Evolutionary conservation across 1,140 invertebrate genomes (phyloP), one percentile per base, ranked within the genome.

Genomic region (Cydia amplana): DNA sequence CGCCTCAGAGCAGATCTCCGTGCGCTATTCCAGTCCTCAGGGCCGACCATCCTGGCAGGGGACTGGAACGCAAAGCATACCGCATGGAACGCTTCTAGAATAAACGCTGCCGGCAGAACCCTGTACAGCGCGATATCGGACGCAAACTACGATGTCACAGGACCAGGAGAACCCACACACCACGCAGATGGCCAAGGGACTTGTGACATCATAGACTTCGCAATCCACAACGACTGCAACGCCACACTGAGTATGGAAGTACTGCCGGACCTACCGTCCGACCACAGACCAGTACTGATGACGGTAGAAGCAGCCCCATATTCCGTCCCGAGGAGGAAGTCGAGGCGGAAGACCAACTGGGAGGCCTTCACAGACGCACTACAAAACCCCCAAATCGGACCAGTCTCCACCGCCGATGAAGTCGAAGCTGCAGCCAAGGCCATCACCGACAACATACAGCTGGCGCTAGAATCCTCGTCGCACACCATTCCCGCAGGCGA

Each of bases 61-160:
- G 73, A 74, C 73, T 32, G 18, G 18, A 74, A 74, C 73, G 36
- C 36, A 23, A 74, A 74, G 14, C 73, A 74, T 23, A 46, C n/a
- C 1, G 73, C 51, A 0, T 74, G 73, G 73, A 46, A 74, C 49
- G 25, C 73, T 0, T 18, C 63, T 12, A 32, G 4, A 4, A 64
- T n/a, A 2, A 28, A 63, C 18, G 12, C 74, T 3, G 40, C 25
- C 18, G 74, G 74, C 18, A 32, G 32, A 5, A 18, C 32, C 0
- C 23, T 74, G 5, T 25, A 32, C 55, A 43, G 16, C 51, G 74
- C 25, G 5, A n/a, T 51, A 2, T 6, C 7, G 32, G 60, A 40
- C 74, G 20, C 5, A 1, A 18, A 64, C 32, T 64, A 18, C 55
- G 60, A 74, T 16, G 60, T 74, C n/a, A 12, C 25, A 16, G 74